These are phyloP conservation scores for Phodopus roborovskii DNA, from an alignment of 2,113 vertebrate species.

Conservation along the genomic window DNA sequence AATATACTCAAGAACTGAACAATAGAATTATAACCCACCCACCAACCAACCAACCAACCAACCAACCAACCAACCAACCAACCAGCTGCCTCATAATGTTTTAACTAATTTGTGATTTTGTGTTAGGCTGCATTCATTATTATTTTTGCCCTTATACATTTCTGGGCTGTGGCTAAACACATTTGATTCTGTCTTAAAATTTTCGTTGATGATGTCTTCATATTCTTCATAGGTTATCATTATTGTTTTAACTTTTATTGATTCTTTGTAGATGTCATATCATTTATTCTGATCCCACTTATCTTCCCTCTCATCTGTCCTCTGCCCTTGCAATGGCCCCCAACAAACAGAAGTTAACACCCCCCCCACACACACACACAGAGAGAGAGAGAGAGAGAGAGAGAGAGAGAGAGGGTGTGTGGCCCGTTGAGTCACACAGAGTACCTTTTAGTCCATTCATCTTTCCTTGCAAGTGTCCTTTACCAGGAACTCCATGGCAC, in stretches of 20 bases:
- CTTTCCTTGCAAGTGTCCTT: neutral
- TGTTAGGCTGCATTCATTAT: neutral
- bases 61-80: neutral
- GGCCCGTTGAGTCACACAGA: too few relatives aligned
- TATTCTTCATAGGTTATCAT: neutral
- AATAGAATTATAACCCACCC: neutral
- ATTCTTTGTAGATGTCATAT: too few relatives aligned
- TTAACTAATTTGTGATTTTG: neutral
- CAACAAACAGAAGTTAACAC: neutral
- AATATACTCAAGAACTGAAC: neutral
- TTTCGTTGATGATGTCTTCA: neutral
- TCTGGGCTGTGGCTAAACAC: neutral
- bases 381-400: too few relatives aligned
- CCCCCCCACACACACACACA: too few relatives aligned
- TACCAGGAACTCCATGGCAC: neutral
- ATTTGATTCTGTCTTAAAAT: neutral
- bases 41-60: neutral
- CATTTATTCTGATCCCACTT: too few relatives aligned
- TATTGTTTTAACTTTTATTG: neutral
- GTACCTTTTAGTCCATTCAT: neutral
- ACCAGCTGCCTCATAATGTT: neutral
- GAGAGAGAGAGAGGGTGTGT: too few relatives aligned
- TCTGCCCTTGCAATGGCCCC: too few relatives aligned
- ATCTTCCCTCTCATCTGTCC: too few relatives aligned
- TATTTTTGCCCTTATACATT: too few relatives aligned